phyloP scores from a whole-genome alignment of 2,888 invertebrate species.

The Glomeris marginata region DNA sequence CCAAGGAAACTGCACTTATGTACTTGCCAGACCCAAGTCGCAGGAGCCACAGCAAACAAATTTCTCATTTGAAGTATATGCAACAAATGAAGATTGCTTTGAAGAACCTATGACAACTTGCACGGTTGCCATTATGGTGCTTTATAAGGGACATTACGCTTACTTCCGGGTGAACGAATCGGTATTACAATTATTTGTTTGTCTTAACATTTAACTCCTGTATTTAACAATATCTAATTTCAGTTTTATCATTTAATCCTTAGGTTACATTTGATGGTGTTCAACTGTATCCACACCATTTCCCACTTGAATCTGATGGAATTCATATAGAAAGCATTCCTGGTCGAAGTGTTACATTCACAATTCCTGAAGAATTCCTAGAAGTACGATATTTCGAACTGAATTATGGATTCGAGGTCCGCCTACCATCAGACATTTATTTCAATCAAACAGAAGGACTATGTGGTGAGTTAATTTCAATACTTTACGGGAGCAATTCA shows the following conservation, averaged over 20 bases:
- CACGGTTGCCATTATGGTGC: constrained; percentile 48
- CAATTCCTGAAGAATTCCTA: constrained; percentile 51
- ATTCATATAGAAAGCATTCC: constrained; percentile 40
- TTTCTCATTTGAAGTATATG: constrained; percentile 40
- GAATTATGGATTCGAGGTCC: constrained; percentile 36
- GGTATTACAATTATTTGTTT: constrained; percentile 7
- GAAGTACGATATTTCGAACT: constrained; percentile 41
- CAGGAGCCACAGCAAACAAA: not conserved
- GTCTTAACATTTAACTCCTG: too few species aligned
- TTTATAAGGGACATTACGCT: constrained; percentile 48
- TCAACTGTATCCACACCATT: constrained; percentile 28
- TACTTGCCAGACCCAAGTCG: constrained; percentile 44
- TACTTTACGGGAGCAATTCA: not conserved
- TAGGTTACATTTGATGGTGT: constrained; percentile 33
- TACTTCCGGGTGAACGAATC: constrained; percentile 22
- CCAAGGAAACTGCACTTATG: constrained; percentile 70
- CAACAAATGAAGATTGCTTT: constrained; percentile 53
- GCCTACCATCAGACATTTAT: constrained; percentile 57
- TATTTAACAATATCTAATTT: constrained; percentile 1
- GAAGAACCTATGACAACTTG: constrained; percentile 43
- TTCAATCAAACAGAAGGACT: constrained; percentile 57
- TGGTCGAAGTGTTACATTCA: constrained; percentile 45
- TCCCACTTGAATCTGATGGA: constrained; percentile 47
- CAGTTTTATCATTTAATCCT: constrained; percentile 3
- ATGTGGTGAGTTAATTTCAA: constrained; percentile 49